These are phyloP conservation scores for Orthochromis malagaraziensis DNA, from an alignment of 2,113 vertebrate species.

Conservation along the genomic window DNA sequence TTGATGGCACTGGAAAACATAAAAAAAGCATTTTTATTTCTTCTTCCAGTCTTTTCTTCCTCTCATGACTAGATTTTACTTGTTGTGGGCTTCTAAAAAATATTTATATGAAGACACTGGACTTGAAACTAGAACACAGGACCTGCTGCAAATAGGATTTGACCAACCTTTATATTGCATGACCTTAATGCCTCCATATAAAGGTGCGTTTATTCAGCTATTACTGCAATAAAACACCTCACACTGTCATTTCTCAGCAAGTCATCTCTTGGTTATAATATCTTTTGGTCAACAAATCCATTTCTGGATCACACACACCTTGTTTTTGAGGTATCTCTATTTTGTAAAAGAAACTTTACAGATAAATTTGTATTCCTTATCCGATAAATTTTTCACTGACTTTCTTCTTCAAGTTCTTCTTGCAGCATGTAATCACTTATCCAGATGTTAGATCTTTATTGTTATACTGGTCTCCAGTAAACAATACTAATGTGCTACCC, in stretches of 20 bases:
- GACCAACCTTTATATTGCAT: not conserved
- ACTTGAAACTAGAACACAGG: not conserved
- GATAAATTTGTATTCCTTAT: not conserved
- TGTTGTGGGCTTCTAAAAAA: not conserved
- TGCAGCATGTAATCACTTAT: not conserved
- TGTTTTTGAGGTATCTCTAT: rapidly evolving
- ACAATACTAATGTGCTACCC: not conserved
- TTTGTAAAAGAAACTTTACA: rapidly evolving
- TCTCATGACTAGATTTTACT: not conserved
- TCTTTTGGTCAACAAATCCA: rapidly evolving
- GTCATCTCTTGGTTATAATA: not conserved
- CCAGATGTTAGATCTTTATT: not conserved
- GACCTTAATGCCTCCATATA: not conserved
- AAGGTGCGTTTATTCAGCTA: not conserved
- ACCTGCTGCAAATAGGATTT: not conserved
- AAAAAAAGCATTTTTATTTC: not conserved
- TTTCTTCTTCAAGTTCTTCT: not conserved
- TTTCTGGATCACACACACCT: not conserved
- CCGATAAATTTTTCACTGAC: rapidly evolving
- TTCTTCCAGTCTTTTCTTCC: not conserved
- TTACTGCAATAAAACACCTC: not conserved
- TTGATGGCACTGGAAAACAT: not conserved
- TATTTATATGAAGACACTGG: not conserved
- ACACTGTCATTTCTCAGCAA: not conserved
- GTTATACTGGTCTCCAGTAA: not conserved